phyloP scores from a whole-genome alignment of 2,888 invertebrate genomes.

The Tetragonula carbonaria region DNA sequence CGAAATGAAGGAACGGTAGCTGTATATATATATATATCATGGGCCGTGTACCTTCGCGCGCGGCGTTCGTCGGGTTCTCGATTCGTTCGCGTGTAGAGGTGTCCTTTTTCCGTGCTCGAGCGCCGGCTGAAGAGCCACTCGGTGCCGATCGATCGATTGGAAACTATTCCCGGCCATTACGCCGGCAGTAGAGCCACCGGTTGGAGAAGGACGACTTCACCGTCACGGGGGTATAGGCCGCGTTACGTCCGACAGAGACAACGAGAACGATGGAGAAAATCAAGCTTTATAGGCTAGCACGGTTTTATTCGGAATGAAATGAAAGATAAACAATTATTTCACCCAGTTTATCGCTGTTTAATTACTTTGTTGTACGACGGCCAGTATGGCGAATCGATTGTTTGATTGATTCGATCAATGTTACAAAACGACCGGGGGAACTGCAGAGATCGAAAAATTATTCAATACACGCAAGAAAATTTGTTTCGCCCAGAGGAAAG shows the following conservation, averaged over 20 bases:
- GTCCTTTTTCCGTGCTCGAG: slow-evolving; percentile 64
- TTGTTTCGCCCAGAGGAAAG: too few relatives aligned
- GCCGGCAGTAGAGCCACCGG: slow-evolving; percentile 40
- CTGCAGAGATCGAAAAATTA: too few relatives aligned
- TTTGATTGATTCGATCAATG: too few relatives aligned
- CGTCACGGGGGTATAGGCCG: neutral
- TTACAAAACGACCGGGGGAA: too few relatives aligned
- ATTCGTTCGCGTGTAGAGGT: slow-evolving; percentile 47
- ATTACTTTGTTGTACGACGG: too few relatives aligned
- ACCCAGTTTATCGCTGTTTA: too few relatives aligned
- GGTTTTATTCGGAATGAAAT: too few relatives aligned
- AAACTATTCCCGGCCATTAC: slow-evolving; percentile 72
- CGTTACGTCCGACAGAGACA: slow-evolving; percentile 15
- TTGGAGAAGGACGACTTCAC: slow-evolving; percentile 29
- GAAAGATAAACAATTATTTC: too few relatives aligned
- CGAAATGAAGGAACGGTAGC: slow-evolving; percentile 44
- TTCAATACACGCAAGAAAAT: too few relatives aligned
- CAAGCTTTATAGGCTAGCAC: too few relatives aligned
- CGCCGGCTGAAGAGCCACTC: slow-evolving; percentile 58
- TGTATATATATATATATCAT: slow-evolving; percentile 1
- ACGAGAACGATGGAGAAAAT: neutral
- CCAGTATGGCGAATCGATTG: too few relatives aligned
- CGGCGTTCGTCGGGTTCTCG: neutral
- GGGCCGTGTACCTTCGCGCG: slow-evolving; percentile 6
- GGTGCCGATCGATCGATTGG: slow-evolving; percentile 70